phyloP scores from a whole-genome alignment of 2,113 vertebrate genomes.

The Thymallus thymallus region DNA sequence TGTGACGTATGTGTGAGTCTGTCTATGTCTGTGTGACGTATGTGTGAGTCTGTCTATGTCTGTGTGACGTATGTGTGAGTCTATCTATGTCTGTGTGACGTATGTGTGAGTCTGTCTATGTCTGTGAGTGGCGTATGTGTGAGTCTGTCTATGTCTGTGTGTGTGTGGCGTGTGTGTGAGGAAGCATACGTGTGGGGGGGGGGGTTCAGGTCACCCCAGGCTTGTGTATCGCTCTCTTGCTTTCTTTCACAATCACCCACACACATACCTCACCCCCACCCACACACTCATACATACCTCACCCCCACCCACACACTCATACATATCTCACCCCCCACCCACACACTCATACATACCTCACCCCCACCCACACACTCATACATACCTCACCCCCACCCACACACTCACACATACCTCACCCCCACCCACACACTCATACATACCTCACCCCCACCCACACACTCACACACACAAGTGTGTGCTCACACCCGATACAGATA shows the following conservation, averaged over 20 bases:
- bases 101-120: conserved; percentile 11
- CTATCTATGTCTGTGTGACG: conserved; percentile 4
- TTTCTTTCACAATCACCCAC: conserved; percentile 14
- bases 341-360: conserved; percentile 4
- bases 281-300: conserved; percentile 5
- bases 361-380: conserved; percentile 10
- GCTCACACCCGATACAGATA: too few relatives aligned
- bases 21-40: conserved; percentile 4
- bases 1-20: conserved; percentile 13
- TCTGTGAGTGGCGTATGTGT: conserved; percentile 14
- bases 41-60: conserved; percentile 9
- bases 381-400: conserved; percentile 13
- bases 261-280: conserved; percentile 14
- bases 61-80: conserved; percentile 14
- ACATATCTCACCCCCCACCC: too few relatives aligned
- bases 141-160: conserved; percentile 4
- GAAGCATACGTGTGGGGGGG: not conserved
- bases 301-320: conserved; percentile 15
- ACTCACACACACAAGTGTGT: conserved; percentile 3
- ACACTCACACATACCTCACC: conserved; percentile 6
- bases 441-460: too few relatives aligned
- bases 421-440: conserved; percentile 19
- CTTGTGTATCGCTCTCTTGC: conserved; percentile 1
- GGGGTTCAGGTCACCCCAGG: conserved; percentile 1
- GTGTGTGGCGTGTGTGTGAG: not conserved